Percentiles rank a stretch among this genome's conserved stretches.
Conservation (phyloP, 2,113 vertebrate genomes). For the Montifringilla adamsi region DNA sequence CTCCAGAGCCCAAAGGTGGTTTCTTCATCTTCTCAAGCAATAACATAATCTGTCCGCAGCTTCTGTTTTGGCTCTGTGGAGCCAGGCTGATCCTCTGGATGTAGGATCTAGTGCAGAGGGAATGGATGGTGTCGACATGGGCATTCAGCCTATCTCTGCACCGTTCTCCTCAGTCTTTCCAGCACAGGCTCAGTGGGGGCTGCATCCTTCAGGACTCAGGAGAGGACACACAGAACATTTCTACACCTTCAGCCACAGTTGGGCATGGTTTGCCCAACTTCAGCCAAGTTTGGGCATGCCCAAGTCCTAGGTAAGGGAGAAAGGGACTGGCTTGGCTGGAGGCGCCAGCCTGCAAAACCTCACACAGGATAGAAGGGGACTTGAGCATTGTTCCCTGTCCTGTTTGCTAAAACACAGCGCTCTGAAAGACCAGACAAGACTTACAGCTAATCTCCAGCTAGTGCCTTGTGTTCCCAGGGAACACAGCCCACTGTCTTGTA, state of each 20-base stretch:
- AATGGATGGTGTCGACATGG: not conserved
- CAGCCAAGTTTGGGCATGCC: too few species aligned
- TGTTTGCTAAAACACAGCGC: not conserved
- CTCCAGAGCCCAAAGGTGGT: not conserved
- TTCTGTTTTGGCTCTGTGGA: not conserved
- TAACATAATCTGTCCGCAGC: not conserved
- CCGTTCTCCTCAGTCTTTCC: not conserved
- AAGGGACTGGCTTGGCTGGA: not conserved
- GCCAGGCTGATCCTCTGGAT: not conserved
- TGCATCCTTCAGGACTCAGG: not conserved
- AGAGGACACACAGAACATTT: not conserved
- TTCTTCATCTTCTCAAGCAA: not conserved
- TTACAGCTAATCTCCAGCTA: not conserved
- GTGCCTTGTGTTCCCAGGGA: fast-evolving
- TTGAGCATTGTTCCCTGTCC: not conserved
- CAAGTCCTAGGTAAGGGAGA: not conserved
- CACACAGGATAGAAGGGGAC: fast-evolving
- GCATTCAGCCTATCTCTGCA: not conserved
- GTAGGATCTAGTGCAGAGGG: not conserved
- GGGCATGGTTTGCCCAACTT: not conserved
- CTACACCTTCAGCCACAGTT: not conserved
- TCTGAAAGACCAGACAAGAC: not conserved
- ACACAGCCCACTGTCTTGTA: not conserved
- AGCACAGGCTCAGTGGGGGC: not conserved
- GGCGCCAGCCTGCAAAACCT: not conserved